These are phyloP conservation scores for Cynoglossus semilaevis DNA, from an alignment of 2,113 vertebrate species.

Conservation along the genomic window DNA sequence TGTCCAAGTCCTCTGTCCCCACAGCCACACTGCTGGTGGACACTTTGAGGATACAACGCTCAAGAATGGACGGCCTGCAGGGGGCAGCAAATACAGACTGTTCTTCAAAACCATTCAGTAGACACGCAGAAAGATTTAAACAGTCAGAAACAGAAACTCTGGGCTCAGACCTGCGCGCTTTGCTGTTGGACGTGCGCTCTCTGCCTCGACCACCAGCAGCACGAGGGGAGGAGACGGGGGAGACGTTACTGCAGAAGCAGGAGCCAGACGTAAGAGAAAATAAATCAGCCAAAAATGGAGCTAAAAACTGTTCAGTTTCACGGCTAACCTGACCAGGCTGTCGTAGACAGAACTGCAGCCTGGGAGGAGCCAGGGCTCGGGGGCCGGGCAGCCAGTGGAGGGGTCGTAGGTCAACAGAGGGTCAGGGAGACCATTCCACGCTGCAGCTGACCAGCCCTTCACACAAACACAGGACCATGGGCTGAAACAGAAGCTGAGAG, in stretches of 20 bases:
- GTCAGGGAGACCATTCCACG: slow-evolving; percentile 62
- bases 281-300: neutral
- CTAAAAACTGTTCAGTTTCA: no score
- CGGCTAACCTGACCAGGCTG: slow-evolving; percentile 77
- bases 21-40: slow-evolving; percentile 82
- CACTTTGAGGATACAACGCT: slow-evolving; percentile 78
- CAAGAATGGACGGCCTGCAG: slow-evolving; percentile 76
- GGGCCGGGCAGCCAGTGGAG: slow-evolving; percentile 45
- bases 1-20: slow-evolving; percentile 76
- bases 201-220: slow-evolving; percentile 40
- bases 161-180: slow-evolving; percentile 62
- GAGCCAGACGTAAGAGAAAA: neutral
- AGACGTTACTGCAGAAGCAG: slow-evolving; percentile 50
- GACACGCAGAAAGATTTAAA: no score
- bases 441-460: slow-evolving; percentile 61
- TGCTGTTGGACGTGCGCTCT: slow-evolving; percentile 39
- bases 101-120: neutral
- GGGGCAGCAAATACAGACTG: neutral
- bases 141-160: no score
- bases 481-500: slow-evolving; percentile 49
- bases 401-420: slow-evolving; percentile 27
- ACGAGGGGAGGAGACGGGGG: slow-evolving; percentile 45
- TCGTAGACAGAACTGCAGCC: slow-evolving; percentile 79
- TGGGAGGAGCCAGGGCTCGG: slow-evolving; percentile 81
- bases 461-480: slow-evolving; percentile 40